Evolutionary conservation across 2,113 vertebrate genomes (phyloP).

Genomic region (Malurus alboscapulatus): DNA sequence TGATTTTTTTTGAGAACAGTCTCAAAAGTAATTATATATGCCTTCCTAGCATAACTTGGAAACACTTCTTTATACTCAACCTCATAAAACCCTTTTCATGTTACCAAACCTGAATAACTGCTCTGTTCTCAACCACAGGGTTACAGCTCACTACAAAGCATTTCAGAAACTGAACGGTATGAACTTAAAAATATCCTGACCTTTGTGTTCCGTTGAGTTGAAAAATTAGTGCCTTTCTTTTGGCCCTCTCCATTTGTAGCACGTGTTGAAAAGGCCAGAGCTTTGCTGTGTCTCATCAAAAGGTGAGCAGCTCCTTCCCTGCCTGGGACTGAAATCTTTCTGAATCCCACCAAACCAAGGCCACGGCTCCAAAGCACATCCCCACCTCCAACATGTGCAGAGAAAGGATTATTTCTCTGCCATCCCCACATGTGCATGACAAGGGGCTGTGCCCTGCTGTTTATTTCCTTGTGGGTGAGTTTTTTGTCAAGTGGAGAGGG

Average conservation of each 20-base stretch:
- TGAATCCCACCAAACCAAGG: background rate
- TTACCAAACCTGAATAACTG: constrained; percentile 18
- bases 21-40: background rate
- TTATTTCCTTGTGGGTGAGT: background rate
- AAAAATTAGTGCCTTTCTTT: background rate
- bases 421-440: background rate
- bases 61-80: background rate
- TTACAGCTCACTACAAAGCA: constrained; percentile 17
- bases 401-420: background rate
- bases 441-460: background rate
- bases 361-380: background rate
- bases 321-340: background rate
- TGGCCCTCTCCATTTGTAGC: background rate
- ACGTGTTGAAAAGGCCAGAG: background rate
- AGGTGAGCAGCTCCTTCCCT: background rate
- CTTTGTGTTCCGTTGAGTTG: background rate
- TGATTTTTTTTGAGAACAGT: background rate
- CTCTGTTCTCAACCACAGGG: constrained; percentile 16
- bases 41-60: constrained; percentile 35
- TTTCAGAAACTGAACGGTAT: background rate
- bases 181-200: background rate
- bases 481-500: background rate
- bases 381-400: background rate
- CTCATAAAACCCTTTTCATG: constrained; percentile 26
- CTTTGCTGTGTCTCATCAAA: background rate